These are phyloP conservation scores for Drosophila quadrilineata DNA, from an alignment of 1,140 invertebrate species.

Conservation along the genomic window DNA sequence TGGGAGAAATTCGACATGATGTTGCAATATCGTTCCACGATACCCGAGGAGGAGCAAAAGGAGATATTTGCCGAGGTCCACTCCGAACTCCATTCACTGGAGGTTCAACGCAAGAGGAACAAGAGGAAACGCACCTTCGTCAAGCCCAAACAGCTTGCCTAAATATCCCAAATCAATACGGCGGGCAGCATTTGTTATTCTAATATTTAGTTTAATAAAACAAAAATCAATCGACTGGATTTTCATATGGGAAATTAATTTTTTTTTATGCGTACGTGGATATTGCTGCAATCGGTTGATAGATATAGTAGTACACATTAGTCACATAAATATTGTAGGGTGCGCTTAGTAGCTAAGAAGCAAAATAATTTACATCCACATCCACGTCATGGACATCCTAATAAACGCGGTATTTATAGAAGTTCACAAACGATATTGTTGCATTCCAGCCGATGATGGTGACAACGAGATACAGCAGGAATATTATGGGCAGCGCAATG, in stretches of 20 bases:
- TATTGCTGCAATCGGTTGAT: conserved; percentile 46
- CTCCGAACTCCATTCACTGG: conserved; percentile 87
- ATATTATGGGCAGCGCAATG: conserved; percentile 90
- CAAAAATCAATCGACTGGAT: conserved; percentile 2
- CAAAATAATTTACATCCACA: conserved; percentile 72
- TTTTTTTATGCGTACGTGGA: conserved; percentile 24
- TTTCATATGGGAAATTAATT: conserved; percentile 19
- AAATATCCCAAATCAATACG: conserved; percentile 17
- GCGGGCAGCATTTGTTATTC: conserved; percentile 44
- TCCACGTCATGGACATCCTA: conserved; percentile 32
- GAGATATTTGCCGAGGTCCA: conserved; percentile 93
- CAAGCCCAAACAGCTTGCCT: conserved; percentile 84
- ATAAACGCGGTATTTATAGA: conserved; percentile 89
- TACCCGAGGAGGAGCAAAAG: conserved; percentile 93
- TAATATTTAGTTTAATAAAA: conserved; percentile 51
- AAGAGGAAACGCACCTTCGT: conserved; percentile 86
- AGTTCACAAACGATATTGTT: conserved; percentile 88
- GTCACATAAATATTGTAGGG: conserved; percentile 53
- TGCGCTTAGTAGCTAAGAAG: conserved; percentile 50
- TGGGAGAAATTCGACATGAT: conserved; percentile 97
- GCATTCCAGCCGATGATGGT: conserved; percentile 88
- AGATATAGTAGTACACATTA: conserved; percentile 47
- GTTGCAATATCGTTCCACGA: conserved; percentile 93
- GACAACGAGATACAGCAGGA: conserved; percentile 91
- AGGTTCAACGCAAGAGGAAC: conserved; percentile 85